Evolutionary conservation across 2,888 invertebrate species (phyloP), one percentile per base, ranked within the genome.

Genomic region (Andrena fulva): DNA sequence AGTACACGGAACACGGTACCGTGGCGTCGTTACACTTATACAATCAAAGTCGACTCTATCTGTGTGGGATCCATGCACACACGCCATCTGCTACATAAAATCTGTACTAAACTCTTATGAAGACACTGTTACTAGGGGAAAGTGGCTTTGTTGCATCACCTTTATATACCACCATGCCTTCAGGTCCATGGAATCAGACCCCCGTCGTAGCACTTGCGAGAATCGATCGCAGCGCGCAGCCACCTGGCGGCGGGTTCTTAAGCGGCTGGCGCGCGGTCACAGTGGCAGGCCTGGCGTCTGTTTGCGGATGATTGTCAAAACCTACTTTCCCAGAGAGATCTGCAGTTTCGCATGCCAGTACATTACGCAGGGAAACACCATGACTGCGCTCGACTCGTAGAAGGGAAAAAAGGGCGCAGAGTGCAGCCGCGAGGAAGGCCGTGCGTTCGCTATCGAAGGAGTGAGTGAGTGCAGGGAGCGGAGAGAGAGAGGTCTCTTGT

Each of bases 261-360:
- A 69, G 56, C 1, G 54, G 5, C 8, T 10, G 27, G 5, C 16
- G 5, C 42, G 24, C 27, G 27, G n/a, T 56, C 27, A 79, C 35
- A 80, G 92, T 92, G 92, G 91, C 74, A 89, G 66, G 77, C 85
- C 86, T 92, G 91, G 35, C 64, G 81, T 86, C 88, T 90, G 90
- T 91, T 90, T 89, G 91, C 91, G 91, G 90, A 93, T 92, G 92
- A 93, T 92, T 93, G 92, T 92, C 92, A 93, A 93, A 93, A 92
- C 90, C 91, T 88, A 92, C 89, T 91, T 91, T 91, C 90, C 86
- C 85, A 79, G 76, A 72, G 66, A 84, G 81, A 76, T 80, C 82
- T 31, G 76, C 73, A 78, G 82, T 71, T 87, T 87, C 82, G 80
- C 82, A 68, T 81, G 80, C 69, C 71, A 80, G 80, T 75, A 56